Evolutionary conservation across 2,888 invertebrate species (phyloP).

Genomic region (Steinernema scapterisci): DNA sequence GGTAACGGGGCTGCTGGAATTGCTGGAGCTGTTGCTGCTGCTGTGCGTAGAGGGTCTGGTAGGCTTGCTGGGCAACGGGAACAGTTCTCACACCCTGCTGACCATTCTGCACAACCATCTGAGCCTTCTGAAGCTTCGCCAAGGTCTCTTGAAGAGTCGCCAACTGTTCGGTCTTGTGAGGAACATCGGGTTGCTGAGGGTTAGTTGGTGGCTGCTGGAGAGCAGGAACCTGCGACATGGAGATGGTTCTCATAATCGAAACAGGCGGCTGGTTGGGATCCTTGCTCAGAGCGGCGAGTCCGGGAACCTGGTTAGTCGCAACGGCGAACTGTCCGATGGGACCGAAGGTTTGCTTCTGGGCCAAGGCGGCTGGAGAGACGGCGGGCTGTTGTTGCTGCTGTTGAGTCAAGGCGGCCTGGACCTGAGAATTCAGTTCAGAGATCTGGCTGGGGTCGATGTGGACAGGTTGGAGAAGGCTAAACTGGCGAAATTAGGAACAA

Average conservation of each 20-base stretch:
- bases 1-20: not conserved
- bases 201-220: not conserved
- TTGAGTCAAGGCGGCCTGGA: not conserved
- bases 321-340: slow-evolving; percentile 8
- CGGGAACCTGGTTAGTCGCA: slow-evolving; percentile 15
- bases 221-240: slow-evolving; percentile 1
- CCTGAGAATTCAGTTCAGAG: not conserved
- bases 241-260: slow-evolving; percentile 12
- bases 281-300: slow-evolving; percentile 4
- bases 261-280: slow-evolving; percentile 12
- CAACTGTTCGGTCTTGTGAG: slow-evolving; percentile 3
- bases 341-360: slow-evolving; percentile 6
- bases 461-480: slow-evolving; percentile 16
- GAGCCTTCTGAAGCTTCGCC: slow-evolving; percentile 10
- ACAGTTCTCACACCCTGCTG: not conserved
- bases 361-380: not conserved
- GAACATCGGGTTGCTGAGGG: not conserved
- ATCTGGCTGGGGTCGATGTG: not conserved
- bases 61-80: not conserved
- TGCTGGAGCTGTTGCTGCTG: not conserved
- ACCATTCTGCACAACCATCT: not conserved
- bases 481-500: not conserved
- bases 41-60: not conserved
- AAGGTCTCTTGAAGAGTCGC: slow-evolving; percentile 6
- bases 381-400: slow-evolving; percentile 1